Evolutionary conservation across 2,113 vertebrate species (phyloP), one percentile per base, ranked within the genome.

Genomic region (Actenoides lindsayi): DNA sequence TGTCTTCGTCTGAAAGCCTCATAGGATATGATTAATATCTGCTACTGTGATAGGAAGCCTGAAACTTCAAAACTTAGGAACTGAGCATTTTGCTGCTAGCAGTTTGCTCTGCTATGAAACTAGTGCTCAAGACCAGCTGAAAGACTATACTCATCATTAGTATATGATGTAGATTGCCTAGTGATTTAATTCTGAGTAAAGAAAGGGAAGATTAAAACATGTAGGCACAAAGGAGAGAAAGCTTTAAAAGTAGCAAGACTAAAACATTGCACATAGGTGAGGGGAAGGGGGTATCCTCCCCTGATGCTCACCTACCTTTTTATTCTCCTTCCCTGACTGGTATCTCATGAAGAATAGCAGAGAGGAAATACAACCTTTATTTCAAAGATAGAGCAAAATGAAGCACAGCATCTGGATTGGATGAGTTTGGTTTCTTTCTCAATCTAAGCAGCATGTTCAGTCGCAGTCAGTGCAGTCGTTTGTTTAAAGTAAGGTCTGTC

Each of bases 61-160:
- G 86, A 90, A 96, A 93, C 86, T 93, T 97, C 86, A 94, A 91
- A 95, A 93, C 74, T 21, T n/a, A 59, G 57, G 65, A 93, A 75
- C 87, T 96, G 95, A 93, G 92, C 63, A n/a, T 96, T 97, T 96
- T 91, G 77, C 92, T 96, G 86, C 86, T 76, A 84, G 92, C 87
- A 79, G 86, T 90, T 92, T 93, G 73, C 56, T 95, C 73, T 95
- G 71, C 92, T 94, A 88, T 93, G 92, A 92, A 93, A 78, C 73
- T 65, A 65, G 86, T 87, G 85, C 63, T 44, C 8, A 4, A n/a
- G 64, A 93, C n/a, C 76, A 82, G 74, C 77, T 89, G 77, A 92
- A 95, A 94, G 80, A 83, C 76, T 95, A 51, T 51, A 44, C 75
- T 33, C 31, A 62, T 89, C 73, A 87, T 71, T 67, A 82, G 62